A percentile compares a stretch with the other conserved stretches of the same genome.
Evolutionary conservation across 2,797 vertebrate genomes (phyloP).

Genomic region (Setipinna tenuifilis): DNA sequence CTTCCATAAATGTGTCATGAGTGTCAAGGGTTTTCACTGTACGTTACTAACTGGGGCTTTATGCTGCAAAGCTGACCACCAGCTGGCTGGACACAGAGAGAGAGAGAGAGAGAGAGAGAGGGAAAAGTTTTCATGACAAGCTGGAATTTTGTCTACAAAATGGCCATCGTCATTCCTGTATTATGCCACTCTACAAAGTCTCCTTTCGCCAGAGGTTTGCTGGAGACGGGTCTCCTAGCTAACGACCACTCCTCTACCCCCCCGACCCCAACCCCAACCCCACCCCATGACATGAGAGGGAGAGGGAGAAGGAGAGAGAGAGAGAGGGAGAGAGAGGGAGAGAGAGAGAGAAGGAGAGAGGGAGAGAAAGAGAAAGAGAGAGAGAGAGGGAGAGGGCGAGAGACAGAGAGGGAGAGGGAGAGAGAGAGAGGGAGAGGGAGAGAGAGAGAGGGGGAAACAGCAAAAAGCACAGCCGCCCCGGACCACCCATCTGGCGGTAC

Average conservation of each 20-base stretch:
- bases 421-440: conserved; percentile 20
- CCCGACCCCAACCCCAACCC: conserved; percentile 24
- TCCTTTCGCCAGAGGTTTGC: background rate
- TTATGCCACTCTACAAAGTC: background rate
- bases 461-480: conserved; percentile 25
- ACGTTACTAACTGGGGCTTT: background rate
- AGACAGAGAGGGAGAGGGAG: too few species aligned
- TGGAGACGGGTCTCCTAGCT: background rate
- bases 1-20: conserved; percentile 14
- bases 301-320: background rate
- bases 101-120: too few species aligned
- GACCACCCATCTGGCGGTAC: conserved; percentile 75
- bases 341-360: too few species aligned
- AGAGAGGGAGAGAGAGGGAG: too few species aligned
- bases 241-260: background rate
- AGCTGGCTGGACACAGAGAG: background rate
- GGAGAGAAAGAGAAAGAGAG: too few species aligned
- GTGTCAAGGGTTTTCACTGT: background rate
- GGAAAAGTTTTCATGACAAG: conserved; percentile 35
- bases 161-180: conserved; percentile 27
- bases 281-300: conserved; percentile 2
- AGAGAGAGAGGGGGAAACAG: conserved; percentile 24
- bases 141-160: background rate
- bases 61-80: conserved; percentile 11
- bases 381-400: too few species aligned